Base-by-base conservation (phyloP, 2,888 invertebrate genomes). In the Mermis nigrescens region DNA sequence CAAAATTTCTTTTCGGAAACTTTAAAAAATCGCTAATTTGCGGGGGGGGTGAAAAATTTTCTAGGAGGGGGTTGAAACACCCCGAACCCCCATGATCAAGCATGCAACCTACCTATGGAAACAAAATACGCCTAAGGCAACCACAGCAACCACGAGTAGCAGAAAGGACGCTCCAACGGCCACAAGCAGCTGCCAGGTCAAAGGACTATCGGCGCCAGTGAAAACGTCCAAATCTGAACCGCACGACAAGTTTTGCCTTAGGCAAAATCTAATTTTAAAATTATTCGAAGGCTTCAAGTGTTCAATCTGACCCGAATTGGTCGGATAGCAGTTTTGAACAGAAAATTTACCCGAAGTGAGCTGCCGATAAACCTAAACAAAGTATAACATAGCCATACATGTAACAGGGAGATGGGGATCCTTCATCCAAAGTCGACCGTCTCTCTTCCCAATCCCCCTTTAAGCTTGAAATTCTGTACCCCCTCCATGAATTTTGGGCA, bases 91-190 rank as follows among this genome's bases (percentile, higher is more conserved):
- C n/a, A n/a, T n/a, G n/a, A n/a, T n/a, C n/a, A n/a, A n/a, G n/a
- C n/a, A n/a, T n/a, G n/a, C n/a, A n/a, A n/a, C n/a, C n/a, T n/a
- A n/a, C n/a, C n/a, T n/a, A n/a, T n/a, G n/a, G n/a, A n/a, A 24
- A 24, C 59, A 59, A 27, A 24, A 59, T n/a, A 59, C 4, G 22
- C 55, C 57, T 4, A 59, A 19, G 27, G 3, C 54, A 19, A 22
- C n/a, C 22, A 26, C 2, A 24, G 55, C n/a, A 2, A 22, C 27
- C n/a, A n/a, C n/a, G n/a, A n/a, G n/a, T 2, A 59, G 2, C 24
- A 54, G 22, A 3, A 45, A 2, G 3, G 24, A 12, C 7, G 24
- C 55, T 19, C 12, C 48, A 7, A 57, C 24, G 3, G 57, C 24
- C 4, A 57, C 46, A 15, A 45, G 4, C 7, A 57, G 22, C n/a